These are phyloP conservation scores for Pheosia tremula DNA, from an alignment of 2,888 invertebrate genomes.

Conservation along the genomic window DNA sequence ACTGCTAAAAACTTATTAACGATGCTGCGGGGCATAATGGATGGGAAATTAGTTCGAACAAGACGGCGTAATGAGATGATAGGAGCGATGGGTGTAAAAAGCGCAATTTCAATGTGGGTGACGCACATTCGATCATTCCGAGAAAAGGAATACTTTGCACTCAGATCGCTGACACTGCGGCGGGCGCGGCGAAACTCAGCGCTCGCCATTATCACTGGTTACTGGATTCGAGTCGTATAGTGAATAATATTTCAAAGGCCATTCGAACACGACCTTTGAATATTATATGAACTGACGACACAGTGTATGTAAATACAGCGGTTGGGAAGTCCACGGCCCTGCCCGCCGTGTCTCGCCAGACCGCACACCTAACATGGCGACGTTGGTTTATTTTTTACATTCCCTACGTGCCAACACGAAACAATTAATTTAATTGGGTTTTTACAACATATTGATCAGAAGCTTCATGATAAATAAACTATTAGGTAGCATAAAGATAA, in stretches of 20 bases:
- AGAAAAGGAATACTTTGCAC: not conserved
- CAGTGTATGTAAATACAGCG: not conserved
- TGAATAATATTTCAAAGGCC: no score
- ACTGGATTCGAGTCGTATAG: no score
- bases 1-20: not conserved
- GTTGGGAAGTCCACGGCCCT: not conserved
- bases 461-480: no score
- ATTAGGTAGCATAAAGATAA: no score
- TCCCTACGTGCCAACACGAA: not conserved
- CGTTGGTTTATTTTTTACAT: not conserved
- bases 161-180: not conserved
- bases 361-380: not conserved
- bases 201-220: no score
- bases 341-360: not conserved
- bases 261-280: no score
- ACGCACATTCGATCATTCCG: not conserved
- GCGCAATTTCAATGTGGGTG: not conserved
- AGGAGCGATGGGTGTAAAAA: conserved; percentile 1
- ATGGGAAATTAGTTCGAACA: conserved; percentile 1
- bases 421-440: no score
- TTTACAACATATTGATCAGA: no score
- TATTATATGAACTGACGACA: no score
- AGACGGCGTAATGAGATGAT: not conserved
- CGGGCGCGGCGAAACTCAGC: no score
- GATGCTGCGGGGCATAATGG: not conserved